Evolutionary conservation across 1,140 invertebrate species (phyloP).

Genomic region (Maniola jurtina): DNA sequence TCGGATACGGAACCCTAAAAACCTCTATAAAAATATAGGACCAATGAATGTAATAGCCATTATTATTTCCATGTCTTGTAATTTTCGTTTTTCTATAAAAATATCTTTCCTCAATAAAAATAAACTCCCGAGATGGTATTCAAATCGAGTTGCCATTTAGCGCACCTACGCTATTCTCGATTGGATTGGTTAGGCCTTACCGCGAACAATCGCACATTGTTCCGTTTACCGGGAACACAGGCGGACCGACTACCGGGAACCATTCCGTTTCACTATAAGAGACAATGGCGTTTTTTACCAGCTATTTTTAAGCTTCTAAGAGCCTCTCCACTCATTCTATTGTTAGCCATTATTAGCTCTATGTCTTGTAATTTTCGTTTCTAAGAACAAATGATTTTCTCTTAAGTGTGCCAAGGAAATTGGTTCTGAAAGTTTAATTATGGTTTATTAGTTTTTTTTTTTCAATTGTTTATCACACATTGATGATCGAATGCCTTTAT

Average conservation of each 20-base stretch:
- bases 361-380: constrained; percentile 26
- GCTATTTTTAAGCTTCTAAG: constrained; percentile 47
- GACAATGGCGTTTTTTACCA: constrained; percentile 55
- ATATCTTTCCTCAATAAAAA: not conserved
- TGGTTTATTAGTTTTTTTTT: not conserved
- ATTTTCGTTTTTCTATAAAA: too few relatives aligned
- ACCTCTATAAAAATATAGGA: too few relatives aligned
- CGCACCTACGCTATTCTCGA: not conserved
- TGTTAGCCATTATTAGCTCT: constrained; percentile 36
- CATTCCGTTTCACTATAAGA: constrained; percentile 53
- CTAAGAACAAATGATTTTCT: constrained; percentile 21
- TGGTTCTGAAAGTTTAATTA: constrained; percentile 19
- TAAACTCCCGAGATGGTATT: not conserved
- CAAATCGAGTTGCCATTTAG: not conserved
- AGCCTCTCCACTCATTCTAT: constrained; percentile 41
- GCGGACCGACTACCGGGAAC: constrained; percentile 56
- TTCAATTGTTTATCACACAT: not conserved
- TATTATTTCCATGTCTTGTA: too few relatives aligned
- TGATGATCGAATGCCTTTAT: not conserved
- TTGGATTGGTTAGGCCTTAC: not conserved
- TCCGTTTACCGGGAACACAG: constrained; percentile 56
- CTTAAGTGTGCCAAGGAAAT: constrained; percentile 31
- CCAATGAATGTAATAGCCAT: too few relatives aligned
- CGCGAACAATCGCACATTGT: constrained; percentile 60
- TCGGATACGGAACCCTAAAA: too few relatives aligned